Conservation (phyloP, 1,140 invertebrate genomes). For the Trachymyrmex cornetzi region DNA sequence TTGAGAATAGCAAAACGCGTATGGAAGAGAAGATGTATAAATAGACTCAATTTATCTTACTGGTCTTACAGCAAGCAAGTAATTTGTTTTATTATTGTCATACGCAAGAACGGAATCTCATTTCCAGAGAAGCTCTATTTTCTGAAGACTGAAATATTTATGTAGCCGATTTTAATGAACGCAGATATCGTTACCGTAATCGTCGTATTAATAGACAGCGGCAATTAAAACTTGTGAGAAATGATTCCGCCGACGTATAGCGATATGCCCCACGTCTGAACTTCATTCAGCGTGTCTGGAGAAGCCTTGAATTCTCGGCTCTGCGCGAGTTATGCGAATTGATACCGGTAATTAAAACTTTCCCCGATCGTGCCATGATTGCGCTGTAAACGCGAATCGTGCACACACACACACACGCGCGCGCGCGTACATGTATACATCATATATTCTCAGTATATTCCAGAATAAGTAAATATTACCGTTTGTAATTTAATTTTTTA, state of each 20-base stretch:
- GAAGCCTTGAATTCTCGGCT: slow-evolving; percentile 59
- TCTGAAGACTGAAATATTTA: slow-evolving; percentile 42
- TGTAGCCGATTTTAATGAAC: slow-evolving; percentile 46
- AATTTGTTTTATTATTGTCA: slow-evolving; percentile 41
- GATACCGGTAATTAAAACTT: slow-evolving; percentile 77
- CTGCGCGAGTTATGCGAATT: slow-evolving; percentile 72
- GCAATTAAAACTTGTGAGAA: slow-evolving; percentile 73
- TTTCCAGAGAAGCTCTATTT: not conserved
- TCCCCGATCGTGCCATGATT: slow-evolving; percentile 65
- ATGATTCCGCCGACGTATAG: slow-evolving; percentile 55
- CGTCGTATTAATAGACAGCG: slow-evolving; percentile 69
- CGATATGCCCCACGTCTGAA: slow-evolving; percentile 43
- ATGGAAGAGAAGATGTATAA: slow-evolving; percentile 57
- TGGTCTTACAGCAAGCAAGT: not conserved
- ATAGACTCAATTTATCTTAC: slow-evolving; percentile 72
- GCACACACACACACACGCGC: not conserved
- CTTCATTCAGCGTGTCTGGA: slow-evolving; percentile 59
- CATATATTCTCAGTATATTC: slow-evolving; percentile 29
- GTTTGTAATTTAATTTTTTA: not conserved
- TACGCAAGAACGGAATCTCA: not conserved
- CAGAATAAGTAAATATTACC: not conserved
- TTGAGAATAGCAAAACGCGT: slow-evolving; percentile 59
- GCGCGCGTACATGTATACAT: no score
- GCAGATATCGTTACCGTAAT: slow-evolving; percentile 60
- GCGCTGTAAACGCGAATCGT: slow-evolving; percentile 61